Conservation (phyloP, 2,797 vertebrate genomes). For the Anabacerthia variegaticeps region DNA sequence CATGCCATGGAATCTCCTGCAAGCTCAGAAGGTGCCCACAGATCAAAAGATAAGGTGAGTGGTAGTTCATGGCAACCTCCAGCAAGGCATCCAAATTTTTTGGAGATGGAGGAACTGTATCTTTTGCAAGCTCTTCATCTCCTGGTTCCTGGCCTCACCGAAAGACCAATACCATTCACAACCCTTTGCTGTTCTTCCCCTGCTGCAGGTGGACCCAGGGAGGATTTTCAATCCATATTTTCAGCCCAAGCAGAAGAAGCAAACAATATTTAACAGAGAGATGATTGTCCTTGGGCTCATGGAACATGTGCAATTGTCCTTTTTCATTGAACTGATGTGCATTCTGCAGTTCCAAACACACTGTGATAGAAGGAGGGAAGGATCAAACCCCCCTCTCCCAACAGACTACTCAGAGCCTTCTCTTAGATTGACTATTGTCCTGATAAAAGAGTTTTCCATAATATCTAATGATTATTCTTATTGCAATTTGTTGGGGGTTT, state of each 20-base stretch:
- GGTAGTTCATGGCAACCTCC: not conserved
- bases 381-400: not conserved
- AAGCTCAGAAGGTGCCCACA: not conserved
- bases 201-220: not conserved
- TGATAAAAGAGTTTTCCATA: not conserved
- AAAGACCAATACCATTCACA: not conserved
- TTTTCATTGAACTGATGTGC: not conserved
- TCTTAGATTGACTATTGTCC: not conserved
- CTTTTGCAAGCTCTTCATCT: not conserved
- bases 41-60: not conserved
- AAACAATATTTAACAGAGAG: not conserved
- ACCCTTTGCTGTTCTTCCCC: not conserved
- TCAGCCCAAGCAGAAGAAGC: not conserved
- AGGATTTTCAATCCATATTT: not conserved
- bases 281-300: not conserved
- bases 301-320: not conserved
- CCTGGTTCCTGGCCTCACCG: not conserved
- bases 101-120: not conserved
- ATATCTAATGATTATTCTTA: not conserved
- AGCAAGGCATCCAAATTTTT: not conserved
- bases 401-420: not conserved
- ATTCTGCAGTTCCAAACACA: not conserved
- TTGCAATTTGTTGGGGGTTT: not conserved
- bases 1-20: not conserved
- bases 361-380: not conserved